Conservation (phyloP, 1,140 invertebrate genomes). For the Micrasema longulum region DNA sequence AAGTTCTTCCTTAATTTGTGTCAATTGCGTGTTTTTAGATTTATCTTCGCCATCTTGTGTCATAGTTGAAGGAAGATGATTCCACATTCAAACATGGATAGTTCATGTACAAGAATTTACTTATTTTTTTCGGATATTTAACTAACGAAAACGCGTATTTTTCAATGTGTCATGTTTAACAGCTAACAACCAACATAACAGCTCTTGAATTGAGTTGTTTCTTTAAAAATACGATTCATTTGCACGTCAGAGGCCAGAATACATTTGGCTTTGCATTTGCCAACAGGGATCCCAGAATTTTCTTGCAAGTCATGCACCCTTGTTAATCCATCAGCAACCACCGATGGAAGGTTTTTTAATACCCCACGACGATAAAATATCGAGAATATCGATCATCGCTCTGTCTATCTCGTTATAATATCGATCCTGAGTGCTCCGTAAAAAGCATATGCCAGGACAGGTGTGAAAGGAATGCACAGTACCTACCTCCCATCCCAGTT, state of each 20-base stretch:
- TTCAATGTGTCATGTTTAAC: neutral
- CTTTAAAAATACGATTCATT: slow-evolving; percentile 16
- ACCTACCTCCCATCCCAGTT: slow-evolving; percentile 20
- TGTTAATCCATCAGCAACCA: slow-evolving; percentile 44
- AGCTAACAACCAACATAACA: neutral
- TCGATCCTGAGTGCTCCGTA: slow-evolving; percentile 28
- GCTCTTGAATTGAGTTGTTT: slow-evolving; percentile 14
- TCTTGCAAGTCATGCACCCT: slow-evolving; percentile 51
- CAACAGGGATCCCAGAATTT: neutral
- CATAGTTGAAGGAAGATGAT: too few species aligned
- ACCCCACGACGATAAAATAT: slow-evolving; percentile 24
- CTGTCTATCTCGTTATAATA: slow-evolving; percentile 14
- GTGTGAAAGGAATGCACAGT: slow-evolving; percentile 45
- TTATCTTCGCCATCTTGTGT: too few species aligned
- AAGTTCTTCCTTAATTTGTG: too few species aligned
- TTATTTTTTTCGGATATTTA: too few species aligned
- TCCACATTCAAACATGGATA: too few species aligned
- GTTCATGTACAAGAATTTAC: too few species aligned
- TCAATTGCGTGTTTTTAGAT: too few species aligned
- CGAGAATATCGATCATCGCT: slow-evolving; percentile 38
- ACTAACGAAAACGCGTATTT: too few species aligned
- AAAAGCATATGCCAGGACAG: slow-evolving; percentile 49
- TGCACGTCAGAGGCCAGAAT: slow-evolving; percentile 10
- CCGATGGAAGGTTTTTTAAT: too few species aligned
- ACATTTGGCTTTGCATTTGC: slow-evolving; percentile 9